phyloP scores from a whole-genome alignment of 2,888 invertebrate genomes.

The Sabatieria punctata region DNA sequence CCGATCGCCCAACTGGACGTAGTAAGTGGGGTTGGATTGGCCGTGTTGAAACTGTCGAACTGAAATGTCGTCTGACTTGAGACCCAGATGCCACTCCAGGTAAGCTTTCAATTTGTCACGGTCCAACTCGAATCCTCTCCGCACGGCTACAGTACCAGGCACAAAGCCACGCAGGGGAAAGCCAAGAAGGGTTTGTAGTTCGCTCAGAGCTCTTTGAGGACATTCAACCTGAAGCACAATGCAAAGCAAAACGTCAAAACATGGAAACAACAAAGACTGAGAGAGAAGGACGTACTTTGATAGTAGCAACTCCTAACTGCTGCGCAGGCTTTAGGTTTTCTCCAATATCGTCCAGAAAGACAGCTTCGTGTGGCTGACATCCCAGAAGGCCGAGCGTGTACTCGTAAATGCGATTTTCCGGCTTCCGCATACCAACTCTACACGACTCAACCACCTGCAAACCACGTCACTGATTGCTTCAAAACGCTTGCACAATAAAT shows the following conservation, averaged over 20 bases:
- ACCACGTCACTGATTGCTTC: too few relatives aligned
- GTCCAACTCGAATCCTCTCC: slow-evolving; percentile 22
- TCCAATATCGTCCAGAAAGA: slow-evolving; percentile 37
- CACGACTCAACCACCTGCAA: slow-evolving; percentile 34
- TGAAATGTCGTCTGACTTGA: neutral
- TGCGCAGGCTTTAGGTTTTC: slow-evolving; percentile 33
- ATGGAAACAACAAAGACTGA: too few relatives aligned
- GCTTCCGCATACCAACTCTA: slow-evolving; percentile 33
- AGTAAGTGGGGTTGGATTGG: slow-evolving; percentile 38
- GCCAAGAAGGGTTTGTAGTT: slow-evolving; percentile 24
- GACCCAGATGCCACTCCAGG: neutral
- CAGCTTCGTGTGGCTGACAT: slow-evolving; percentile 23
- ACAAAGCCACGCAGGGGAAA: slow-evolving; percentile 20
- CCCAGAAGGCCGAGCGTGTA: slow-evolving; percentile 25
- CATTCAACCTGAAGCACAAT: slow-evolving; percentile 7
- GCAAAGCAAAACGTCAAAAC: too few relatives aligned
- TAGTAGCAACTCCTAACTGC: slow-evolving; percentile 33
- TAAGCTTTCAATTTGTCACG: neutral
- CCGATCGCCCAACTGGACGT: slow-evolving; percentile 28
- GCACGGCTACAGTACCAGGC: slow-evolving; percentile 26
- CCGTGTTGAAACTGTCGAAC: slow-evolving; percentile 32
- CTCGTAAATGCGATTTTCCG: slow-evolving; percentile 32
- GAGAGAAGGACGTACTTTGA: slow-evolving; percentile 29
- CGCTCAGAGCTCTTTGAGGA: slow-evolving; percentile 22
- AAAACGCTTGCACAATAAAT: too few relatives aligned